These are phyloP conservation scores for Nilaparvata lugens DNA, from an alignment of 1,140 invertebrate species.

Conservation along the genomic window DNA sequence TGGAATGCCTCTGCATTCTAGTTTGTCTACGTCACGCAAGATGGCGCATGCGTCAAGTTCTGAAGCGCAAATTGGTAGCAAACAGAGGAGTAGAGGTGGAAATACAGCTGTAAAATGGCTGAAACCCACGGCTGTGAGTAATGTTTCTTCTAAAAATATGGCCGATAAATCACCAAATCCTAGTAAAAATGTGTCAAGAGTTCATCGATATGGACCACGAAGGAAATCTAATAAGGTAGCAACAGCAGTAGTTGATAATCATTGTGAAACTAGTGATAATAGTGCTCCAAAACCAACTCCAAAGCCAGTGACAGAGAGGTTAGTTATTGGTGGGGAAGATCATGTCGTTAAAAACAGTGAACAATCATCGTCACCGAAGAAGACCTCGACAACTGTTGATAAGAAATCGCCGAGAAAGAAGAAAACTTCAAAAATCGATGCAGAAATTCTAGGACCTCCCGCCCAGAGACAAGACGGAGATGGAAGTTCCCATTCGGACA, in stretches of 20 bases:
- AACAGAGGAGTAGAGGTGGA: too few relatives aligned
- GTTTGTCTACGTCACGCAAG: too few relatives aligned
- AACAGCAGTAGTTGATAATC: not conserved
- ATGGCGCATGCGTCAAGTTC: too few relatives aligned
- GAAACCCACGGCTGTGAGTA: not conserved
- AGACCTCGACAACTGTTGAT: too few relatives aligned
- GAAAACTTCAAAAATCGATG: not conserved
- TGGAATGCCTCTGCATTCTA: too few relatives aligned
- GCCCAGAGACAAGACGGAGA: constrained; percentile 29
- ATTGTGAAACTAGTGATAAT: too few relatives aligned
- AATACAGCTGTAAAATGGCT: constrained; percentile 18
- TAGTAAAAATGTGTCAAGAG: constrained; percentile 6
- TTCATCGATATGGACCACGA: constrained; percentile 11
- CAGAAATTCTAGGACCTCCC: not conserved
- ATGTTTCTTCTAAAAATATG: constrained; percentile 15
- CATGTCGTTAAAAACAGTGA: not conserved
- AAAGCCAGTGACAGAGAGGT: not conserved
- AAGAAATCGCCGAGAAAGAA: too few relatives aligned
- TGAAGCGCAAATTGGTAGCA: too few relatives aligned
- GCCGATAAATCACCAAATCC: constrained; percentile 17
- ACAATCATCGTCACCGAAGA: too few relatives aligned
- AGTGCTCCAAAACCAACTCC: not conserved
- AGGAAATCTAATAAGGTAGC: constrained; percentile 2
- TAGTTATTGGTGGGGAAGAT: not conserved
- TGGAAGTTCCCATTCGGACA: constrained; percentile 40